phyloP scores from a whole-genome alignment of 2,888 invertebrate species.

The Acheta domesticus region DNA sequence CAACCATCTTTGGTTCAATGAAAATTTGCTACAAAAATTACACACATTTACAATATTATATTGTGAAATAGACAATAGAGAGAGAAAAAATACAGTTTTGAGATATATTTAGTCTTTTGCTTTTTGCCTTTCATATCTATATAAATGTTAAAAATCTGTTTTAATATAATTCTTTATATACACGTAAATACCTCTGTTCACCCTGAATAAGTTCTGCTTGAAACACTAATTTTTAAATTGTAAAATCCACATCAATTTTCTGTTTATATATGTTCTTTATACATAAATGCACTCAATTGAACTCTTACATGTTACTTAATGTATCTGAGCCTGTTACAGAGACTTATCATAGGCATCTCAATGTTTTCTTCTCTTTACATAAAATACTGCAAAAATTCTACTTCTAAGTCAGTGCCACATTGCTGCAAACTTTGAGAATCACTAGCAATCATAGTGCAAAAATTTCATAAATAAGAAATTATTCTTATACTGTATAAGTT shows the following conservation, averaged over 20 bases:
- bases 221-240: conserved; percentile 18
- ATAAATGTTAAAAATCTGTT: conserved; percentile 28
- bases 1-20: conserved; percentile 35
- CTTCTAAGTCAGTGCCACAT: conserved; percentile 6
- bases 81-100: conserved; percentile 33
- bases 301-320: neutral
- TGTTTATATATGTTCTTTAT: neutral
- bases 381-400: neutral
- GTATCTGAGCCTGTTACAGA: conserved; percentile 9
- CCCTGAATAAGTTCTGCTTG: conserved; percentile 18
- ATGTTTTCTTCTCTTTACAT: neutral
- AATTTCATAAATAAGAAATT: too few relatives aligned
- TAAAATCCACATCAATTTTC: conserved; percentile 3
- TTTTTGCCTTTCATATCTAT: conserved; percentile 23
- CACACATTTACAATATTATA: conserved; percentile 26
- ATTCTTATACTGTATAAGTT: too few relatives aligned
- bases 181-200: conserved; percentile 20
- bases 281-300: conserved; percentile 7
- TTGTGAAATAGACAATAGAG: conserved; percentile 31
- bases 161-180: conserved; percentile 26
- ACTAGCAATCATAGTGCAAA: neutral
- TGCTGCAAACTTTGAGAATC: neutral
- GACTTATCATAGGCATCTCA: neutral
- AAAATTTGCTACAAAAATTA: conserved; percentile 35
- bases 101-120: conserved; percentile 30